A percentile compares a stretch with the other conserved stretches of the same genome.
Conservation (phyloP, 2,113 vertebrate genomes). For the Zosterops borbonicus region DNA sequence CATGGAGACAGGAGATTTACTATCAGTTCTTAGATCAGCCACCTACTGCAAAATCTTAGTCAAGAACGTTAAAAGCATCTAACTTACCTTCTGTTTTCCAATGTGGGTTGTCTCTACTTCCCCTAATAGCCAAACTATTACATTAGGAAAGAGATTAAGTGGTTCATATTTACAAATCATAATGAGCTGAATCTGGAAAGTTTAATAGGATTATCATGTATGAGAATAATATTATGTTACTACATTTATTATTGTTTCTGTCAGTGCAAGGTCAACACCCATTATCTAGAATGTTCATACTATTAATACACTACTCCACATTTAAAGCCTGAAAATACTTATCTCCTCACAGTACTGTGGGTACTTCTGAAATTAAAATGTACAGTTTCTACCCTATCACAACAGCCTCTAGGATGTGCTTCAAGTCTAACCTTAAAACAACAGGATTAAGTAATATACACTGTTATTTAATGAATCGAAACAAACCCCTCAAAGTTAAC, state of each 20-base stretch:
- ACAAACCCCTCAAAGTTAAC: background rate
- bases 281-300: background rate
- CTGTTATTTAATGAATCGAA: background rate
- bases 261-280: background rate
- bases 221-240: background rate
- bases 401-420: background rate
- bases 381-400: background rate
- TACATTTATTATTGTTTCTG: background rate
- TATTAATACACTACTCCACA: background rate
- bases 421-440: background rate
- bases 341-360: background rate
- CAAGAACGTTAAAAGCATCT: background rate
- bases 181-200: constrained; percentile 1
- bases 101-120: background rate
- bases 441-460: background rate
- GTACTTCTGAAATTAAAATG: background rate
- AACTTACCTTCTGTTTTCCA: background rate
- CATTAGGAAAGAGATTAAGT: background rate
- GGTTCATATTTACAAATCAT: background rate
- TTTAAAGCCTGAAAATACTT: background rate
- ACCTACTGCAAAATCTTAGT: background rate
- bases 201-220: constrained; percentile 31
- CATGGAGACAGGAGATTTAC: background rate
- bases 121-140: background rate
- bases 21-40: background rate